Conservation (phyloP, 92 coral and sea anemone genomes). For the Parazoanthus swiftii region DNA sequence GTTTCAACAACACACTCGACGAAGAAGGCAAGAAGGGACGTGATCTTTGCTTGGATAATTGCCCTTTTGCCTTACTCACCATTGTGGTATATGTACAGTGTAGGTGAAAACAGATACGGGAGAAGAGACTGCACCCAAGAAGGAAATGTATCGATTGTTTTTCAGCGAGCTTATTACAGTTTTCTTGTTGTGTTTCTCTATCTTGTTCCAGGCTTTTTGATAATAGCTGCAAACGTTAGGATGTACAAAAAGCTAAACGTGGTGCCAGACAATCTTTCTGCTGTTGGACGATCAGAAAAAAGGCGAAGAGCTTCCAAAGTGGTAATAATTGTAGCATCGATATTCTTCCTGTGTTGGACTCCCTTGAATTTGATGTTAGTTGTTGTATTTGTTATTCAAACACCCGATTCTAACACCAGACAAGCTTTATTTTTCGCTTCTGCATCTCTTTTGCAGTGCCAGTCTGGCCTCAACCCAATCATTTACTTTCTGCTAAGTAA, state of each 20-base stretch:
- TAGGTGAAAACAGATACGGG: neutral
- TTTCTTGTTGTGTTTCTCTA: conserved; percentile 36
- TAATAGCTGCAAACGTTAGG: conserved; percentile 30
- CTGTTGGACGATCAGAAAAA: neutral
- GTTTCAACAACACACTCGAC: conserved; percentile 25
- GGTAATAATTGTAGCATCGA: neutral
- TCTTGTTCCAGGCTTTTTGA: conserved; percentile 26
- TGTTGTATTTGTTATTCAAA: conserved; percentile 32
- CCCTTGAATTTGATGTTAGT: conserved; percentile 19
- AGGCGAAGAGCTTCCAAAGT: conserved; percentile 26
- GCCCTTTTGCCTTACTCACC: conserved; percentile 43
- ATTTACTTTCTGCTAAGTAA: conserved; percentile 14
- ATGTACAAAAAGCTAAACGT: conserved; percentile 25
- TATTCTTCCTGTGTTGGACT: conserved; percentile 18
- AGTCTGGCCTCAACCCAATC: neutral
- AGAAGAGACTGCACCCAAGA: neutral
- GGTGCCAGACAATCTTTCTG: neutral
- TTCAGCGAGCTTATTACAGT: conserved; percentile 37
- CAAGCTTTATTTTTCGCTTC: neutral
- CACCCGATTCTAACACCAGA: neutral
- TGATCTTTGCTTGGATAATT: conserved; percentile 34
- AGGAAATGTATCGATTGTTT: neutral
- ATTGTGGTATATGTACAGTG: conserved; percentile 24
- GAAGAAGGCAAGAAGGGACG: conserved; percentile 15
- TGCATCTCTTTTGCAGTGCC: neutral